A percentile compares a stretch with the other conserved stretches of the same genome.
Evolutionary conservation across 2,888 invertebrate genomes (phyloP).

Genomic region (Xylocampa areola): DNA sequence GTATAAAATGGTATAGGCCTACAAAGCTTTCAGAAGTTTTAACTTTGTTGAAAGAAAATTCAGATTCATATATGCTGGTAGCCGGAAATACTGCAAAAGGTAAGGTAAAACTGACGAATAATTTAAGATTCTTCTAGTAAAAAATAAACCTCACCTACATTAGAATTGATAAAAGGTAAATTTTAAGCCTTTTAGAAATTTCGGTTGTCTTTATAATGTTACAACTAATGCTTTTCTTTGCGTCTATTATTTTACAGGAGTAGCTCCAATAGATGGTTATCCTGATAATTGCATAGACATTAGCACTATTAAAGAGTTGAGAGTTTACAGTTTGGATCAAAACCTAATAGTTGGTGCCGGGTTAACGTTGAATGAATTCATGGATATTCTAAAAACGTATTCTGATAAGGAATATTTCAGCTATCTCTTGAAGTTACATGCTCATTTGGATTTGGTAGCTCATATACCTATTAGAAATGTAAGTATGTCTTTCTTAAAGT

Average conservation of each 20-base stretch:
- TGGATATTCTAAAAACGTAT: constrained; percentile 77
- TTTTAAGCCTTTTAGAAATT: no score
- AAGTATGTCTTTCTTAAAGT: constrained; percentile 71
- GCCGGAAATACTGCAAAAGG: constrained; percentile 93
- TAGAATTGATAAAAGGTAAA: no score
- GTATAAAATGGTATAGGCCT: constrained; percentile 86
- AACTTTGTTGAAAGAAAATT: constrained; percentile 67
- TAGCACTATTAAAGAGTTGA: constrained; percentile 88
- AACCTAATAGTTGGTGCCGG: constrained; percentile 89
- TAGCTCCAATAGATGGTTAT: constrained; percentile 72
- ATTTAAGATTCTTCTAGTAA: no score
- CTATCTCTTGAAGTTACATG: constrained; percentile 89
- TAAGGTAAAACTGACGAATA: no score
- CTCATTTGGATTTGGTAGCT: constrained; percentile 92
- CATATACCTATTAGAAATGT: constrained; percentile 93
- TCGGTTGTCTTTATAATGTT: no score
- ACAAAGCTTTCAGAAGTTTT: constrained; percentile 81
- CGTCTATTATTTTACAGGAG: no score
- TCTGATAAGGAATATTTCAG: constrained; percentile 79
- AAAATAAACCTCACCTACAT: no score
- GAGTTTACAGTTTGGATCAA: constrained; percentile 71
- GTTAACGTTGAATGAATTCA: constrained; percentile 86
- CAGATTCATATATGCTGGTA: constrained; percentile 89
- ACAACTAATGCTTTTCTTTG: no score
- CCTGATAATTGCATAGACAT: constrained; percentile 90